These are phyloP conservation scores for Athalia circularis DNA, from an alignment of 2,888 invertebrate species.

Conservation along the genomic window DNA sequence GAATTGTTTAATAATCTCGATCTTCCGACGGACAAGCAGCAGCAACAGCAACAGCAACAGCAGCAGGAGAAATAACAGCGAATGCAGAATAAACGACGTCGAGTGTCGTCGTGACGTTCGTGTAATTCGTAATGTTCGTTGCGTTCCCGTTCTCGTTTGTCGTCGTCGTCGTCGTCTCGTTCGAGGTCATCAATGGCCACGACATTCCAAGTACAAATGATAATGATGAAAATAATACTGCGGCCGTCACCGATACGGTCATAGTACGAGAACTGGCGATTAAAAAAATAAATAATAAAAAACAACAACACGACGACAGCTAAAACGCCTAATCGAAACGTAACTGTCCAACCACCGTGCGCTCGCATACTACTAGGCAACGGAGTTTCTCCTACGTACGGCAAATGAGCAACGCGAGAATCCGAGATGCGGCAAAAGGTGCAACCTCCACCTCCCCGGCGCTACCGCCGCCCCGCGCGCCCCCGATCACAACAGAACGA, in stretches of 20 bases:
- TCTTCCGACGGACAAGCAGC: background rate
- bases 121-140: slow-evolving; percentile 19
- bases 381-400: slow-evolving; percentile 45
- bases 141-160: background rate
- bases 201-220: slow-evolving; percentile 1
- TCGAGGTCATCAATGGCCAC: slow-evolving; percentile 12
- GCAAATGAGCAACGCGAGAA: slow-evolving; percentile 68
- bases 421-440: slow-evolving; percentile 70
- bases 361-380: slow-evolving; percentile 60
- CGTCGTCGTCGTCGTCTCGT: slow-evolving; percentile 28
- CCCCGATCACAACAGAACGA: slow-evolving; percentile 48
- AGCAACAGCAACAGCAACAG: background rate
- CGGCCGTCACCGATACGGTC: background rate
- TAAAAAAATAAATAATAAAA: slow-evolving; percentile 18
- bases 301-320: background rate
- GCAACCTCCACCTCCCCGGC: slow-evolving; percentile 58
- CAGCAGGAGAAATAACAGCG: background rate
- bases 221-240: no score
- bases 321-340: slow-evolving; percentile 65
- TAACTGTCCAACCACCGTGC: slow-evolving; percentile 64
- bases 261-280: slow-evolving; percentile 31
- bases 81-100: background rate
- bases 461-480: slow-evolving; percentile 47
- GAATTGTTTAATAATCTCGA: slow-evolving; percentile 48
- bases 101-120: slow-evolving; percentile 2